These are phyloP conservation scores for Cremastinae sp. DNA, from an alignment of 2,888 invertebrate species.

Conservation along the genomic window DNA sequence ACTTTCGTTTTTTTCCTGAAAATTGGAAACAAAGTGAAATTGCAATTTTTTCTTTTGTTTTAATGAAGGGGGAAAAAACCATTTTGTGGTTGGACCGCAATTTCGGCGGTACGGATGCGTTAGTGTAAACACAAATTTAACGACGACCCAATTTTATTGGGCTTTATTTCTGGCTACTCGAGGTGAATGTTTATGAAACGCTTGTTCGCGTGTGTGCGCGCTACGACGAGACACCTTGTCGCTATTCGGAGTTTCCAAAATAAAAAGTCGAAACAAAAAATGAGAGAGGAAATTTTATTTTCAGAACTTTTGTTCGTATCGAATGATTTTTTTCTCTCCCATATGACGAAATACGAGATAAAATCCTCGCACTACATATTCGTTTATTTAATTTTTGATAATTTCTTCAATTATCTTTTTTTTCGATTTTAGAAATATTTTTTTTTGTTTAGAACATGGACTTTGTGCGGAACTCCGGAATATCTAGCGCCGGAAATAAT, in stretches of 20 bases:
- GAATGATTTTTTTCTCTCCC: neutral
- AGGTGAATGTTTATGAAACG: constrained; percentile 44
- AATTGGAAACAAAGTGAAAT: neutral
- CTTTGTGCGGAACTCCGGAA: constrained; percentile 97
- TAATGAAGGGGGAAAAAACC: constrained; percentile 13
- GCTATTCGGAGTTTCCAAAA: constrained; percentile 38
- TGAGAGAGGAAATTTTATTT: constrained; percentile 33
- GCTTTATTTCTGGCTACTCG: constrained; percentile 61
- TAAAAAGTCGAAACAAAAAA: constrained; percentile 4
- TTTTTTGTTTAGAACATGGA: constrained; percentile 89
- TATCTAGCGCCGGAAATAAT: constrained; percentile 98
- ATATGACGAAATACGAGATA: too few relatives aligned
- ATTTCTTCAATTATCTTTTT: constrained; percentile 1
- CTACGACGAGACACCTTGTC: constrained; percentile 51
- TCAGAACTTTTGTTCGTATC: constrained; percentile 23
- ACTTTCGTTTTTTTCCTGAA: neutral
- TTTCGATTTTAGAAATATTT: neutral
- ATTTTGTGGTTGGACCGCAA: constrained; percentile 46
- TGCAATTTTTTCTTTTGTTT: constrained; percentile 6
- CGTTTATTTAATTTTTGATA: too few relatives aligned
- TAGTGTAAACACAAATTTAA: constrained; percentile 59
- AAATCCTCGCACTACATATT: too few relatives aligned
- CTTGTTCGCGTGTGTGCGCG: constrained; percentile 25
- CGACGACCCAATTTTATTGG: constrained; percentile 59
- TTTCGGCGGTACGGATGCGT: constrained; percentile 57